Conservation (phyloP, 2,888 invertebrate genomes). For the Syrphus vitripennis region DNA sequence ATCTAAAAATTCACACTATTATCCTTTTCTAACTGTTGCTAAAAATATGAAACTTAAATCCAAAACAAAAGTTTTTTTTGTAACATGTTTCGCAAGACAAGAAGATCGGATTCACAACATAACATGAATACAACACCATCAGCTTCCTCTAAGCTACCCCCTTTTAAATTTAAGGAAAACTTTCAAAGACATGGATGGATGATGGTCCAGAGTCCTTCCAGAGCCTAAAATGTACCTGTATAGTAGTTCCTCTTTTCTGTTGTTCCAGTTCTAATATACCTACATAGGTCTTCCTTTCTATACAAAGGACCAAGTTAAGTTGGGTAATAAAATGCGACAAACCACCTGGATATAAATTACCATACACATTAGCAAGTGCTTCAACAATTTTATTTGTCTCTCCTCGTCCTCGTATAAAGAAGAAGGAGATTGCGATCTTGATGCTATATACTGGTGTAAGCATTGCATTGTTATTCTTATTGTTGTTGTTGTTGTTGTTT, state of each 20-base stretch:
- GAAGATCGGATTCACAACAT: constrained; percentile 47
- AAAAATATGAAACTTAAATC: constrained; percentile 36
- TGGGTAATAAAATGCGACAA: constrained; percentile 71
- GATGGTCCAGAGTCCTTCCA: not conserved
- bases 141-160: not conserved
- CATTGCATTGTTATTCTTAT: constrained; percentile 21
- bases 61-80: constrained; percentile 43
- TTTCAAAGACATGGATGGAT: not conserved
- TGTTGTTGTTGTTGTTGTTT: constrained; percentile 18
- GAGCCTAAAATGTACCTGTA: too few relatives aligned
- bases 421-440: not conserved
- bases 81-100: constrained; percentile 47
- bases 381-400: constrained; percentile 52
- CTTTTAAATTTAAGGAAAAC: not conserved
- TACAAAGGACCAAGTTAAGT: constrained; percentile 64
- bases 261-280: constrained; percentile 14
- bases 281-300: constrained; percentile 31
- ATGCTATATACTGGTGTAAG: constrained; percentile 16
- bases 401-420: too few relatives aligned
- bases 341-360: constrained; percentile 72
- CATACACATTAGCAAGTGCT: constrained; percentile 71
- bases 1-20: not conserved
- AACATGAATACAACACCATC: not conserved
- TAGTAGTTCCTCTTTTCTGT: not conserved
- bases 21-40: not conserved